Evolutionary conservation across 2,797 vertebrate genomes (phyloP).

Genomic region (Numenius phaeopus): DNA sequence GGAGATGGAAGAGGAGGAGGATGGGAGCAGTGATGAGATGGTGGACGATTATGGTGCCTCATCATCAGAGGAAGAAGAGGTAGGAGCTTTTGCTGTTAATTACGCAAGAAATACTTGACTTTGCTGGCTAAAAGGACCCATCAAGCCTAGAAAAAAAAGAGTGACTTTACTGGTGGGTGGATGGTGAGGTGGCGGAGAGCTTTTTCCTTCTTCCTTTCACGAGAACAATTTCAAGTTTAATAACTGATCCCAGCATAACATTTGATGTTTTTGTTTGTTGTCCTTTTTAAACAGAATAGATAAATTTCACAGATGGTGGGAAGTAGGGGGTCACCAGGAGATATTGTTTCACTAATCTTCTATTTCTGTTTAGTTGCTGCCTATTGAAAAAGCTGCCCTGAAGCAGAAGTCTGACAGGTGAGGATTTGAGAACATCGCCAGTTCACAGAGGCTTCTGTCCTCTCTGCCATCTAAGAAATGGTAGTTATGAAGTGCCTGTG

Average conservation of each 20-base stretch:
- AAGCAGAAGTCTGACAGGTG: slow-evolving; percentile 83
- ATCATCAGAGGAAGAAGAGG: slow-evolving; percentile 78
- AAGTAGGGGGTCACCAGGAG: neutral
- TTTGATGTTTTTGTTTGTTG: neutral
- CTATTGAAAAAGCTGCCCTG: slow-evolving; percentile 92
- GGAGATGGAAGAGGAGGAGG: slow-evolving; percentile 62
- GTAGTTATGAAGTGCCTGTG: neutral
- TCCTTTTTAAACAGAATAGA: neutral
- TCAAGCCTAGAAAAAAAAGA: fast-evolving
- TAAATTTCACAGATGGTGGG: neutral
- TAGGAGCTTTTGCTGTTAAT: slow-evolving; percentile 17
- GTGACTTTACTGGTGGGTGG: neutral
- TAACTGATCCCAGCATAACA: fast-evolving
- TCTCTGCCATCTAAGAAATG: neutral
- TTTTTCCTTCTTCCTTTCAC: neutral
- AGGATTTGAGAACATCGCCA: neutral
- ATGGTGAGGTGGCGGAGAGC: neutral
- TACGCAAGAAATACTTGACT: neutral
- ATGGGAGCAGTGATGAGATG: slow-evolving; percentile 74
- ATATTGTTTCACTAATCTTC: neutral
- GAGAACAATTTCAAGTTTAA: neutral
- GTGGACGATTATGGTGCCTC: slow-evolving; percentile 80
- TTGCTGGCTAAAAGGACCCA: neutral
- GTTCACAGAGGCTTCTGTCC: neutral
- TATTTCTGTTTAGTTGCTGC: slow-evolving; percentile 86